Evolutionary conservation across 2,888 invertebrate genomes (phyloP).

Genomic region (Campaea margaritaria): DNA sequence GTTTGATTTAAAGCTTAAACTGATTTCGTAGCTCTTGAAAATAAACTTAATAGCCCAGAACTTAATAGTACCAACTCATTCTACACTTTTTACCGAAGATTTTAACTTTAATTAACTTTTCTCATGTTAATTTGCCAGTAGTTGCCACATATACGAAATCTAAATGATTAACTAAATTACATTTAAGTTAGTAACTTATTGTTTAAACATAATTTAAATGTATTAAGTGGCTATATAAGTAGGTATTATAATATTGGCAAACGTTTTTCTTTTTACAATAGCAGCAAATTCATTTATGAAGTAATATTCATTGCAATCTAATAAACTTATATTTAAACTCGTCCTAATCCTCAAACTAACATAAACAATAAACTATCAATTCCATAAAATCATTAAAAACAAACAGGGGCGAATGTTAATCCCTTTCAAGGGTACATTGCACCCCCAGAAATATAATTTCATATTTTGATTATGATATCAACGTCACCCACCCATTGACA

Average conservation of each 20-base stretch:
- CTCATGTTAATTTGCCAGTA: no score
- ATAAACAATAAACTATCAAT: slow-evolving; percentile 58
- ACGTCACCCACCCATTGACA: slow-evolving; percentile 66
- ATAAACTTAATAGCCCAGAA: no score
- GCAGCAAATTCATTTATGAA: not conserved
- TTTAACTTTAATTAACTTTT: no score
- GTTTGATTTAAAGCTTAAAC: not conserved
- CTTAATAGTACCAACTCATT: no score
- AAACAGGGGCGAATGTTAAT: slow-evolving; percentile 60
- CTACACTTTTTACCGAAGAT: no score
- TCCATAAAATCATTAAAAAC: slow-evolving; percentile 69
- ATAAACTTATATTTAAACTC: slow-evolving; percentile 25
- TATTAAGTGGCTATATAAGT: no score
- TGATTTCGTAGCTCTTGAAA: no score
- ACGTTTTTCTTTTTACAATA: not conserved
- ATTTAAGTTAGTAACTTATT: no score
- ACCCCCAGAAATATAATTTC: slow-evolving; percentile 74
- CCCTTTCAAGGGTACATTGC: slow-evolving; percentile 61
- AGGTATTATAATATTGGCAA: not conserved
- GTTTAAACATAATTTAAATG: no score
- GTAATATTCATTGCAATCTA: slow-evolving; percentile 12
- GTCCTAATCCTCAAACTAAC: slow-evolving; percentile 33
- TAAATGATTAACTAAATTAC: no score
- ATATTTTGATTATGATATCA: slow-evolving; percentile 85
- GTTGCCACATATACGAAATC: no score